Conservation (phyloP, 2,888 invertebrate species). For the Rosalia funebris region DNA sequence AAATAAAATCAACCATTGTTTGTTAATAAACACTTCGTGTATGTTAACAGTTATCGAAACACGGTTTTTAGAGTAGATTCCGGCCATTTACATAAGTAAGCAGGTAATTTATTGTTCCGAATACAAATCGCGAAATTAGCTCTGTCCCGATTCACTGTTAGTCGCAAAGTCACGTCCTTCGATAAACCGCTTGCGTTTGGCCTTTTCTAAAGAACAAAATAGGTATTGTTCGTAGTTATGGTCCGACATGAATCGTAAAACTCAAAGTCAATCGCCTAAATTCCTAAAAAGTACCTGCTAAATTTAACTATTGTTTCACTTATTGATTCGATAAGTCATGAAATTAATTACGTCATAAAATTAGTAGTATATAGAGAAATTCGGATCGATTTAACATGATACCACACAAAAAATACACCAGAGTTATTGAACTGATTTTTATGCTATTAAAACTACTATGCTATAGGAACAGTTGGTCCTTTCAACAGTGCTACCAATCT, state of each 20-base stretch:
- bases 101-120: constrained; percentile 29
- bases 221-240: neutral
- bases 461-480: too few species aligned
- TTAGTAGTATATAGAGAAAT: too few species aligned
- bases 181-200: constrained; percentile 1
- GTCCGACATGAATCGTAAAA: constrained; percentile 1
- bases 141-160: constrained; percentile 3
- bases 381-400: too few species aligned
- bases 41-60: constrained; percentile 48
- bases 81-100: constrained; percentile 34
- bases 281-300: constrained; percentile 8
- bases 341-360: neutral
- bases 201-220: neutral
- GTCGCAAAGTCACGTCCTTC: constrained; percentile 13
- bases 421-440: too few species aligned
- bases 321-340: constrained; percentile 16
- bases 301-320: constrained; percentile 4
- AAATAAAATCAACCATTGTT: constrained; percentile 36
- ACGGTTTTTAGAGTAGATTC: constrained; percentile 38
- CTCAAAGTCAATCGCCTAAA: neutral
- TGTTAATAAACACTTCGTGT: constrained; percentile 39
- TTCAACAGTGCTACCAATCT: too few species aligned
- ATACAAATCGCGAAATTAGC: constrained; percentile 30
- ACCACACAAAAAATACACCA: too few species aligned
- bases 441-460: too few species aligned